Percentiles rank a stretch among this genome's conserved stretches.
These are phyloP conservation scores for Xylocampa areola DNA, from an alignment of 2,888 invertebrate genomes.

Conservation along the genomic window DNA sequence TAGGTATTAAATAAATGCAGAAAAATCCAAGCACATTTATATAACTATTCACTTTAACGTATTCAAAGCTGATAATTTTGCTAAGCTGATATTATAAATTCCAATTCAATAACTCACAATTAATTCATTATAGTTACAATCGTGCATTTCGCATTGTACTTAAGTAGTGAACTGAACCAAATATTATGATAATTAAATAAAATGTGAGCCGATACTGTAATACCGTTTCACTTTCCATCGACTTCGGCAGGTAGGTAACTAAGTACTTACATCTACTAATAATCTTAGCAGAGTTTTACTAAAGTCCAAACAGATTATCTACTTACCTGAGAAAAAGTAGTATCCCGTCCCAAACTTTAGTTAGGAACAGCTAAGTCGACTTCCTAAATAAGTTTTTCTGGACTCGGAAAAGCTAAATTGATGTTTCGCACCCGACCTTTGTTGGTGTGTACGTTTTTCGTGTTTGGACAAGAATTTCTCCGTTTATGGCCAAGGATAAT, in stretches of 20 bases:
- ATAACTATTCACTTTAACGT: neutral
- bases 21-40: slow-evolving; percentile 1
- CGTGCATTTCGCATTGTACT: slow-evolving; percentile 30
- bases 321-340: slow-evolving; percentile 50
- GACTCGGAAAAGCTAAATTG: slow-evolving; percentile 41
- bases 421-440: slow-evolving; percentile 30
- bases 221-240: neutral
- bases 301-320: slow-evolving; percentile 44
- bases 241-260: neutral
- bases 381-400: slow-evolving; percentile 40
- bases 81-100: slow-evolving; percentile 13
- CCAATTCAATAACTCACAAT: slow-evolving; percentile 18
- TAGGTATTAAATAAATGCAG: no score
- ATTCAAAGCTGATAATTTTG: slow-evolving; percentile 9
- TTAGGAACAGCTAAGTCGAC: slow-evolving; percentile 19
- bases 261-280: slow-evolving; percentile 9
- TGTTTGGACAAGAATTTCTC: slow-evolving; percentile 52
- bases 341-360: slow-evolving; percentile 36
- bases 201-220: neutral
- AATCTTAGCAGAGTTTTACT: slow-evolving; percentile 14
- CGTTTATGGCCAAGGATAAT: slow-evolving; percentile 49
- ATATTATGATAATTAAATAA: slow-evolving; percentile 3
- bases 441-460: slow-evolving; percentile 36
- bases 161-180: slow-evolving; percentile 25
- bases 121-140: slow-evolving; percentile 34